Percentiles rank a stretch among this genome's conserved stretches.
These are phyloP conservation scores for Potorous gilbertii DNA, from an alignment of 2,797 vertebrate species.

Conservation along the genomic window DNA sequence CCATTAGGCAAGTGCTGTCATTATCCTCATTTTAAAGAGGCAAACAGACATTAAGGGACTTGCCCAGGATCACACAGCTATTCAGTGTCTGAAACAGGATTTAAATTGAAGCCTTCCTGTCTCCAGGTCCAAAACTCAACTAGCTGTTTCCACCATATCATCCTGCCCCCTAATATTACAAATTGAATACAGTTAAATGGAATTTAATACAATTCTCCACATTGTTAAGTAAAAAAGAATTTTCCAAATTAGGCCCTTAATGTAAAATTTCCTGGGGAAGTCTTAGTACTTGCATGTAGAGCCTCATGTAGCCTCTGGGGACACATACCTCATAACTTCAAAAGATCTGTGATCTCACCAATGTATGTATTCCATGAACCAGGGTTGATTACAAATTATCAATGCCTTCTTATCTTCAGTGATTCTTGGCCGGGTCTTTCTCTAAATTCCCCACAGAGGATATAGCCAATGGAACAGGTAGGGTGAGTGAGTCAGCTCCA, in stretches of 20 bases:
- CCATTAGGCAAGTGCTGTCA: neutral
- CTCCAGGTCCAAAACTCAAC: neutral
- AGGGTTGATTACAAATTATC: neutral
- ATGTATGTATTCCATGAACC: neutral
- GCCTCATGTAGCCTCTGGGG: neutral
- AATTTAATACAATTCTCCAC: neutral
- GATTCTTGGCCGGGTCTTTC: neutral
- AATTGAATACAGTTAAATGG: neutral
- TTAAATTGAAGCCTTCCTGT: neutral
- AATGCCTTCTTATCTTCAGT: neutral
- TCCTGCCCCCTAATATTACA: neutral
- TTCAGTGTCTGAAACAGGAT: neutral
- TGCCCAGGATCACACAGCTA: neutral
- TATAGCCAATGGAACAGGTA: neutral
- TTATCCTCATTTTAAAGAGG: neutral
- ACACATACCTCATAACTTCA: neutral
- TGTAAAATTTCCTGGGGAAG: neutral
- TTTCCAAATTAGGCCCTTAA: neutral
- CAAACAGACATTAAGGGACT: neutral
- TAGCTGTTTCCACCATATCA: neutral
- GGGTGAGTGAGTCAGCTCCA: neutral
- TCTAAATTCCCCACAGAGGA: neutral
- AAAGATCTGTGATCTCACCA: neutral
- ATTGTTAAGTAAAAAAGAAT: neutral
- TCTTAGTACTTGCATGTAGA: neutral